phyloP scores from a whole-genome alignment of 2,888 invertebrate species.

The Agrochola litura region DNA sequence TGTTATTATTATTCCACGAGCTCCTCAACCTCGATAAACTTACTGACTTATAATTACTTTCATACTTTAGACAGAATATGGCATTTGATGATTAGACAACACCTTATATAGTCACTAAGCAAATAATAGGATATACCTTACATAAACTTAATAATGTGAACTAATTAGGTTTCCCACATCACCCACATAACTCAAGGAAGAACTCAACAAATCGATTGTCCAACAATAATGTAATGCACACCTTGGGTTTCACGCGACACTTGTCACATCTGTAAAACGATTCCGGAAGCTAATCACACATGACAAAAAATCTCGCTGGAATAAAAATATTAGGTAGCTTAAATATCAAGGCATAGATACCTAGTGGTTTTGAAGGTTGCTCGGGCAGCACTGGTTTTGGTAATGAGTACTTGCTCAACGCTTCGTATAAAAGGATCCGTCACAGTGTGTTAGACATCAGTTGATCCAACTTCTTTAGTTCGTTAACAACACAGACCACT shows the following conservation, averaged over 20 bases:
- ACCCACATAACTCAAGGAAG: slow-evolving; percentile 23
- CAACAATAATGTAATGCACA: slow-evolving; percentile 26
- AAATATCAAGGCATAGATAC: slow-evolving; percentile 70
- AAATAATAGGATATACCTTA: background rate
- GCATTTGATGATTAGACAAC: background rate
- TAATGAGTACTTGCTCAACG: slow-evolving; percentile 64
- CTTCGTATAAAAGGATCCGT: slow-evolving; percentile 83
- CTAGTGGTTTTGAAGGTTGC: slow-evolving; percentile 81
- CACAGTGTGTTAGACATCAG: slow-evolving; percentile 78
- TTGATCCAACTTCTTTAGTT: slow-evolving; percentile 80
- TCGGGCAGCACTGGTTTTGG: slow-evolving; percentile 79
- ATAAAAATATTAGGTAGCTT: slow-evolving; percentile 60
- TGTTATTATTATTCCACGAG: too few relatives aligned
- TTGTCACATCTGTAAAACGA: slow-evolving; percentile 49
- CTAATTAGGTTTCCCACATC: background rate
- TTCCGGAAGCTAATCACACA: slow-evolving; percentile 66
- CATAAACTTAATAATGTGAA: background rate
- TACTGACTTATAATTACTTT: background rate
- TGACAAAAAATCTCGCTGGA: slow-evolving; percentile 67
- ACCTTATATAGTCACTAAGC: background rate
- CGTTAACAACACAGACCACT: slow-evolving; percentile 83
- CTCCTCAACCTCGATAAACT: too few relatives aligned
- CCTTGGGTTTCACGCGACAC: slow-evolving; percentile 38
- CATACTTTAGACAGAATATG: background rate
- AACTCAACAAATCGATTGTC: slow-evolving; percentile 20